A percentile compares a stretch with the other conserved stretches of the same genome.
These are phyloP conservation scores for Spisula subtruncata DNA, from an alignment of 2,888 invertebrate genomes.

Conservation along the genomic window DNA sequence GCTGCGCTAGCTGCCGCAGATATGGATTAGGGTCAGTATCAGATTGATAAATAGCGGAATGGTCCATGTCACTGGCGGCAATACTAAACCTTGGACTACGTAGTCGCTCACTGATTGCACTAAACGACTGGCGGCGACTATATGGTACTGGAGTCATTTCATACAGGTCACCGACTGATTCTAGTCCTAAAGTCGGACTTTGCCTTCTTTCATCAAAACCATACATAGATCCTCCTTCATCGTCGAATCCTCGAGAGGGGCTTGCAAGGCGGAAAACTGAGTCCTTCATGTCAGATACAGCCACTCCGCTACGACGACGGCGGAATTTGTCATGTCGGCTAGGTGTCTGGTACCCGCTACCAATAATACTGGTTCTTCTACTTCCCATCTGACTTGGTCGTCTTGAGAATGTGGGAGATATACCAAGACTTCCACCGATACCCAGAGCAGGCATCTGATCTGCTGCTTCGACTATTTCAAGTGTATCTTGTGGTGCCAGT, in stretches of 20 bases:
- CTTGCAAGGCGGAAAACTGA: conserved; percentile 74
- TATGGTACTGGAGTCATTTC: conserved; percentile 79
- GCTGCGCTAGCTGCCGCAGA: conserved; percentile 64
- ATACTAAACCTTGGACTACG: conserved; percentile 82
- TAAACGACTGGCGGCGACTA: conserved; percentile 75
- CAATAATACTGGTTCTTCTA: conserved; percentile 58
- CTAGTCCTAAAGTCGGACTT: conserved; percentile 82
- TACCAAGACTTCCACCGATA: conserved; percentile 58
- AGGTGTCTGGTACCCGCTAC: conserved; percentile 41
- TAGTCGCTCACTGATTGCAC: conserved; percentile 59
- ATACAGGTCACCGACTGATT: conserved; percentile 76
- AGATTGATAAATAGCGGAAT: conserved; percentile 78
- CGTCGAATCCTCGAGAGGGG: conserved; percentile 80
- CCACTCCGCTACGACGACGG: conserved; percentile 68
- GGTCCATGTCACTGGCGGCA: conserved; percentile 78
- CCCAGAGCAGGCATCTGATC: conserved; percentile 42
- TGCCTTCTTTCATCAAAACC: conserved; percentile 78
- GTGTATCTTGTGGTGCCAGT: conserved; percentile 12
- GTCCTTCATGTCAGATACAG: conserved; percentile 72
- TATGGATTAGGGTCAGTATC: conserved; percentile 80
- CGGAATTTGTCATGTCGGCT: conserved; percentile 71
- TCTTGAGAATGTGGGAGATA: conserved; percentile 66
- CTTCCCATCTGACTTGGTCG: conserved; percentile 63
- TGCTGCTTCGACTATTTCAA: conserved; percentile 34
- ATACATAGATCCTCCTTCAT: conserved; percentile 76